A percentile compares a stretch with the other conserved stretches of the same genome.
Conservation (phyloP, 2,113 vertebrate genomes). For the Chaetodon trifascialis region DNA sequence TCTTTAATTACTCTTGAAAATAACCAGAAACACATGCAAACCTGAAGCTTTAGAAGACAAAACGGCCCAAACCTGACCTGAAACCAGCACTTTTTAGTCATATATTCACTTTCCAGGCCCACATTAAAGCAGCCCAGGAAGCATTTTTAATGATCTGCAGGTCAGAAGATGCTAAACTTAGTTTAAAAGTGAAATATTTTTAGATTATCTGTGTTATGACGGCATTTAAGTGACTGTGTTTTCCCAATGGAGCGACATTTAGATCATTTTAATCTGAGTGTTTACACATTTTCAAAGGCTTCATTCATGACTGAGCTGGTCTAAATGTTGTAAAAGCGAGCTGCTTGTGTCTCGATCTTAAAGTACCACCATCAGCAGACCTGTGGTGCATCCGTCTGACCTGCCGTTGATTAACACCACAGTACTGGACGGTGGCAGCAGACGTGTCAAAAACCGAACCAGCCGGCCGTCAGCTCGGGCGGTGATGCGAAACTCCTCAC, state of each 20-base stretch:
- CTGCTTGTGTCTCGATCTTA: background rate
- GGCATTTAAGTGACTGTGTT: background rate
- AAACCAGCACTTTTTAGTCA: too few species aligned
- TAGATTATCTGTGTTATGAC: too few species aligned
- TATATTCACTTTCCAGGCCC: too few species aligned
- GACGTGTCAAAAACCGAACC: background rate
- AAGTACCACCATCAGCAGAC: background rate
- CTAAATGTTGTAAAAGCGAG: background rate
- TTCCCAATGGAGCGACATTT: background rate
- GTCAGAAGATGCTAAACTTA: background rate
- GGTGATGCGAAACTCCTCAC: background rate
- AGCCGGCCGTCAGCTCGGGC: background rate
- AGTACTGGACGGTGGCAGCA: background rate
- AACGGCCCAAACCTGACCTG: background rate
- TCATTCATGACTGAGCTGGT: background rate
- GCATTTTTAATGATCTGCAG: background rate
- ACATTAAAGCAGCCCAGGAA: background rate
- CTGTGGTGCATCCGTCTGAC: background rate
- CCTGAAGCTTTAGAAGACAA: background rate
- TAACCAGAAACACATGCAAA: too few species aligned
- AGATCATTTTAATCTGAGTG: too few species aligned
- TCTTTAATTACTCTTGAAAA: background rate
- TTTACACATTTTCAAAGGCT: too few species aligned
- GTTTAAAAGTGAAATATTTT: too few species aligned
- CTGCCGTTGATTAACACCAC: slow-evolving; percentile 3